Evolutionary conservation across 2,888 invertebrate species (phyloP).

Genomic region (Drosophila subsilvestris): DNA sequence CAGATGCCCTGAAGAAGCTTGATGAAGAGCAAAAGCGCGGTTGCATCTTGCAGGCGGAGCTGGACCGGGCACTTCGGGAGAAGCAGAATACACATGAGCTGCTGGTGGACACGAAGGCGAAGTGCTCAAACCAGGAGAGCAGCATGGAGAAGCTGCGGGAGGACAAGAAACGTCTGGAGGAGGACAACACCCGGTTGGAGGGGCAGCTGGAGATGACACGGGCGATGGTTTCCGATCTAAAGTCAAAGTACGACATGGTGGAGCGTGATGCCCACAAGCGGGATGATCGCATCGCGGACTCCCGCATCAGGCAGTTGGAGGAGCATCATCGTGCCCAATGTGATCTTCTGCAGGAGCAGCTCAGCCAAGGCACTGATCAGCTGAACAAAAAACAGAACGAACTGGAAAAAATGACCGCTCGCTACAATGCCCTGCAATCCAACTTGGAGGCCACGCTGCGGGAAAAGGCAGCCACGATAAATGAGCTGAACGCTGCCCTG

Average conservation of each 20-base stretch:
- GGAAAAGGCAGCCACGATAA: constrained; percentile 87
- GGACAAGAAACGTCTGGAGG: constrained; percentile 83
- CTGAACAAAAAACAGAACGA: constrained; percentile 85
- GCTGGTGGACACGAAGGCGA: constrained; percentile 85
- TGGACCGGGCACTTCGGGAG: constrained; percentile 86
- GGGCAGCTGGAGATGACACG: constrained; percentile 86
- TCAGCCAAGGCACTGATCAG: constrained; percentile 83
- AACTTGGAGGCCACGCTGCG: constrained; percentile 87
- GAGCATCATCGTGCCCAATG: constrained; percentile 85
- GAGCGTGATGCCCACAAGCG: constrained; percentile 78
- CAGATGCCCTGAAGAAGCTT: constrained; percentile 68
- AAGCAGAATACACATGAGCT: constrained; percentile 87
- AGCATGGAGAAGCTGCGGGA: constrained; percentile 77
- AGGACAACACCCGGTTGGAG: constrained; percentile 85
- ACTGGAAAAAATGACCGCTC: constrained; percentile 85
- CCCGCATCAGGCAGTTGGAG: constrained; percentile 84
- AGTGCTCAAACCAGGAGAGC: constrained; percentile 82
- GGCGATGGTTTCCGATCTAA: constrained; percentile 85
- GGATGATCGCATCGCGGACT: constrained; percentile 79
- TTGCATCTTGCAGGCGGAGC: constrained; percentile 86
- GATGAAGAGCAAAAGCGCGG: constrained; percentile 86
- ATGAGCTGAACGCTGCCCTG: constrained; percentile 86
- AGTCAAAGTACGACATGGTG: constrained; percentile 83
- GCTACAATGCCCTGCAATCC: constrained; percentile 86
- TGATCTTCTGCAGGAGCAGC: constrained; percentile 85